Base-by-base conservation (phyloP, 2,888 invertebrate genomes). In the Nomada goodeniana region DNA sequence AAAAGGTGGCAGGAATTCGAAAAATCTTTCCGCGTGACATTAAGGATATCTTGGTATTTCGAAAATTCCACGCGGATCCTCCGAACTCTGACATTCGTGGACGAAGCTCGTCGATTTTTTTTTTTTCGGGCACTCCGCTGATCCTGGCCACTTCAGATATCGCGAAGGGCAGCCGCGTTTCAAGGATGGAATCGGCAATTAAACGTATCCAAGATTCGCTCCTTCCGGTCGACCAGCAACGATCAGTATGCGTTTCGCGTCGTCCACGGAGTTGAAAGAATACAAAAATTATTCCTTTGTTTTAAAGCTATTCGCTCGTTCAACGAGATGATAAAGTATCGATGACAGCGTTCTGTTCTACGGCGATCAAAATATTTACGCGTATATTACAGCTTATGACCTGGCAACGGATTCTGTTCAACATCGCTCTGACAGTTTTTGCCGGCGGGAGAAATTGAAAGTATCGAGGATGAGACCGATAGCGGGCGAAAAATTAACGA, bases 131-230 rank as follows among this genome's bases (percentile, higher is more conserved):
- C 67, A 77, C 65, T 44, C 50, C 11, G 26, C 3, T 23, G 18
- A 52, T 70, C 74, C 10, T 52, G 52, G 36, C n/a, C 23, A 57
- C 18, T 13, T 50, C 36, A 53, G 60, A 44, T 44, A 20, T 5
- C 13, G 57, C 57, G 67, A 82, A 82, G 83, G 83, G 69, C 79
- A 36, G n/a, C 3, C 2, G 26, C 20, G 20, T 53, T 65, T 63
- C 76, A 72, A 83, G 71, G 68, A 63, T 65, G 57, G 83, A 81
- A 82, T 81, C 13, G 52, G 61, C 36, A 61, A 81, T 81, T 36
- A 55, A 55, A 36, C 20, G 44, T 53, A 60, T n/a, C 53, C 26
- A 15, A 26, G 65, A 42, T 72, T 26, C 44, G 52, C 36, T 29
- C 44, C 68, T 72, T 78, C 68, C 80, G 52, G 63, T 42, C 61